phyloP scores from a whole-genome alignment of 2,797 vertebrate species.

The Clarias pachynema region DNA sequence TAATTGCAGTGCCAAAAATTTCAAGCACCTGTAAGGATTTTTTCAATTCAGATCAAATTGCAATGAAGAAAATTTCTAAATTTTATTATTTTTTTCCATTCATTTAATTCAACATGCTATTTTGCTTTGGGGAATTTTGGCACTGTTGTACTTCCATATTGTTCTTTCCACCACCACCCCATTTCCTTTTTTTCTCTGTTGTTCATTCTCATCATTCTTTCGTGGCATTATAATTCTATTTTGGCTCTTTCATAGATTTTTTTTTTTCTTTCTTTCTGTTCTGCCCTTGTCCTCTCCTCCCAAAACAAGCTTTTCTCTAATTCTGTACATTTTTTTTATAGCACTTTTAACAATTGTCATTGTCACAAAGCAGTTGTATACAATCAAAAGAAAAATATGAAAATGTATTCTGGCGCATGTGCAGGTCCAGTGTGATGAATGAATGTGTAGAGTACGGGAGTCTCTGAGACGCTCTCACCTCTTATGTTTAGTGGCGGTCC shows the following conservation, averaged over 20 bases:
- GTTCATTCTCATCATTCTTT: no score
- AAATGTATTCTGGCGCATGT: no score
- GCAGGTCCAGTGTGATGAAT: background rate
- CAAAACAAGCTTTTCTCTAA: background rate
- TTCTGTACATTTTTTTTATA: background rate
- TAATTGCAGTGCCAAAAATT: no score
- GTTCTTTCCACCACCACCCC: background rate
- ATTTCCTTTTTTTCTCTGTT: background rate
- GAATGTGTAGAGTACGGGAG: background rate
- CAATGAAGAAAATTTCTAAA: no score
- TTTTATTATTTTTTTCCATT: no score
- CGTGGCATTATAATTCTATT: background rate
- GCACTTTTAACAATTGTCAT: no score
- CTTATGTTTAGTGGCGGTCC: conserved; percentile 82
- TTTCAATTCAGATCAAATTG: no score
- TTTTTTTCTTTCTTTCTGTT: background rate
- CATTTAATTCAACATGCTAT: no score
- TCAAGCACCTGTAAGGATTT: no score
- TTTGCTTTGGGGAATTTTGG: no score
- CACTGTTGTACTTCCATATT: no score
- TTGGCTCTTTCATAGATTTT: background rate
- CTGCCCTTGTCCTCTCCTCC: background rate
- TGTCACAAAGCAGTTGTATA: background rate
- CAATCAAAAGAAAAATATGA: background rate
- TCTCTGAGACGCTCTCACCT: conserved; percentile 67